Conservation (phyloP, 2,797 vertebrate genomes). For the Sebastes itinus region DNA sequence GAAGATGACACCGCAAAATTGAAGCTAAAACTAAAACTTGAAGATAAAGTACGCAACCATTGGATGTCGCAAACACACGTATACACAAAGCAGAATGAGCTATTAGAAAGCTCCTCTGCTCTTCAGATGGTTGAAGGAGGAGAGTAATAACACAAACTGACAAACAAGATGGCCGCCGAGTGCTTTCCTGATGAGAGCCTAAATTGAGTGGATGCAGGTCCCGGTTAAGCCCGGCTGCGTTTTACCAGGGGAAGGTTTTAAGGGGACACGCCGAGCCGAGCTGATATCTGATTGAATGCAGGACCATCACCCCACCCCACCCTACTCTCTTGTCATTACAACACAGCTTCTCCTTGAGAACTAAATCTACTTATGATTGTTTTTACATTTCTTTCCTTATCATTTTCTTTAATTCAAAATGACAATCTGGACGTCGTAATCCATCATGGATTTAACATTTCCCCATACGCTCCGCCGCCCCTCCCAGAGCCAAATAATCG, state of each 20-base stretch:
- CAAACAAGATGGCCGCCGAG: conserved; percentile 54
- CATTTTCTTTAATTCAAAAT: conserved; percentile 79
- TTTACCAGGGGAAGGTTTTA: conserved; percentile 51
- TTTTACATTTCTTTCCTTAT: conserved; percentile 77
- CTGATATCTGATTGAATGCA: conserved; percentile 61
- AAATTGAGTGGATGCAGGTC: conserved; percentile 56
- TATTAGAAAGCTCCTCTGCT: conserved; percentile 9
- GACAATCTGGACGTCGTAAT: conserved; percentile 82
- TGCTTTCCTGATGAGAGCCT: conserved; percentile 48
- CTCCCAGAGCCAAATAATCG: conserved; percentile 59
- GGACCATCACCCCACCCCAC: neutral
- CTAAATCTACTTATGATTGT: conserved; percentile 81
- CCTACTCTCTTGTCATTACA: conserved; percentile 61
- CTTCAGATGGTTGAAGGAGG: conserved; percentile 55
- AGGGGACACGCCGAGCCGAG: conserved; percentile 44
- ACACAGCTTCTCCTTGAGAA: conserved; percentile 78
- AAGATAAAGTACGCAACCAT: neutral
- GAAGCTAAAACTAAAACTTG: neutral
- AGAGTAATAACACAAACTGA: conserved; percentile 62
- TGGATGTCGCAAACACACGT: neutral
- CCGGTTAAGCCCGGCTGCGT: conserved; percentile 35
- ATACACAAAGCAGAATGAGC: neutral
- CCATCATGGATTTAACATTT: conserved; percentile 79
- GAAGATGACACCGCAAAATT: neutral
- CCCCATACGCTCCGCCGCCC: conserved; percentile 53